Evolutionary conservation across 2,797 vertebrate genomes (phyloP), one percentile per base, ranked within the genome.

Genomic region (Sebastes jordani): DNA sequence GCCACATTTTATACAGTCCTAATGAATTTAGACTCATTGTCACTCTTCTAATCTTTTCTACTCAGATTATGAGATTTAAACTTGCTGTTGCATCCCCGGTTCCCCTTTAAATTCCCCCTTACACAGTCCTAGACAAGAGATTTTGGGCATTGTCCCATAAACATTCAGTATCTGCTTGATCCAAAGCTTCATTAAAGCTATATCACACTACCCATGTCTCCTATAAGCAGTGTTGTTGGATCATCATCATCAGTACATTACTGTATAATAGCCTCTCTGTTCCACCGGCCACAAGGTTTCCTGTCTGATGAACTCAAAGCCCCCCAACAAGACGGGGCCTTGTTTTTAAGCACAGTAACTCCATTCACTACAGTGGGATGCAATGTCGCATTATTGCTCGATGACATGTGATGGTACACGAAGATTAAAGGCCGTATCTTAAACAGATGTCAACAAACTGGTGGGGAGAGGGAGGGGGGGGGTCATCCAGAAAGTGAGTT

Each of bases 381-480:
- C 52, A 3, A 8, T 42, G 61, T 66, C 72, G 23, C 46, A 14
- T 79, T 69, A 38, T 70, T 49, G 72, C 79, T 66, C 10, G 3
- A 59, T 52, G 54, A 74, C 82, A 82, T 87, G 82, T 76, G 78
- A 89, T 14, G 23, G 63, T 38, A 81, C 67, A 5, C 61, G 2
- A 27, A 87, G 84, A 92, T 91, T 89, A 90, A 78, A 84, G 73
- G 54, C 71, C 82, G 74, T 55, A 55, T 88, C 73, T 55, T 54
- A 81, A 73, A 79, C 87, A 78, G 84, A 91, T 89, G 91, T 90
- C 78, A 71, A 76, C 80, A 81, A 68, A 23, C 56, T 65, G 69
- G 55, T 2, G 3, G 22, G 4, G 20, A 61, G 10, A 3, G 2
- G 55, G 2, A 22, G 2, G 20, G 20, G 22, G 25, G 74, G 30